These are phyloP conservation scores for Urocitellus parryii DNA, from an alignment of 2,113 vertebrate genomes.

Conservation along the genomic window DNA sequence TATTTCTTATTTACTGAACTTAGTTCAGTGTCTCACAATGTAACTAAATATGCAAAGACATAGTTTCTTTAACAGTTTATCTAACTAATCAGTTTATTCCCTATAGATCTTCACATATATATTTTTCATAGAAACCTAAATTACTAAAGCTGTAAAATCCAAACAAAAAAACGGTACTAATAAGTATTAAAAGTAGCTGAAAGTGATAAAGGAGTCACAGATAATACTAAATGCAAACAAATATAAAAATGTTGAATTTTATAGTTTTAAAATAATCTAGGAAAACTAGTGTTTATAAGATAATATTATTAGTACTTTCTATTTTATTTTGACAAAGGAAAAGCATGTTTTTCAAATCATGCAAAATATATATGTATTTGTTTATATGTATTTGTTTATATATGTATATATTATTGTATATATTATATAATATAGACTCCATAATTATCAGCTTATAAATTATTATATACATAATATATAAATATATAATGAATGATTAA, in stretches of 20 bases:
- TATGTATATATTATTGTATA: background rate
- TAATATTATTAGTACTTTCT: background rate
- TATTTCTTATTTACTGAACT: background rate
- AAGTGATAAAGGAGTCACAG: background rate
- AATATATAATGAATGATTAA: background rate
- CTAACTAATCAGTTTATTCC: background rate
- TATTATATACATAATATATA: background rate
- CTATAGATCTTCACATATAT: background rate
- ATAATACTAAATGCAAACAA: background rate
- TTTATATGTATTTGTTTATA: too few relatives aligned
- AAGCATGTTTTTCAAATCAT: background rate
- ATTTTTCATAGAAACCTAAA: background rate
- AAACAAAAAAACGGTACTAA: background rate
- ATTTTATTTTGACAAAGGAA: background rate
- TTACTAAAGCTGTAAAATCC: background rate
- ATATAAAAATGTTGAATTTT: background rate
- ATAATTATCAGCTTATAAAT: background rate
- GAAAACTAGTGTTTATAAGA: background rate
- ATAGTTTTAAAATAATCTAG: background rate
- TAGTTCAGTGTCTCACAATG: background rate
- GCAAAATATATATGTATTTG: too few relatives aligned
- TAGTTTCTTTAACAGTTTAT: background rate
- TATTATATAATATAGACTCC: rapidly evolving
- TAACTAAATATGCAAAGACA: background rate
- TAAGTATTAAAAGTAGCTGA: background rate